Evolutionary conservation across 2,797 vertebrate species (phyloP), one percentile per base, ranked within the genome.

Genomic region (Alectoris magna): DNA sequence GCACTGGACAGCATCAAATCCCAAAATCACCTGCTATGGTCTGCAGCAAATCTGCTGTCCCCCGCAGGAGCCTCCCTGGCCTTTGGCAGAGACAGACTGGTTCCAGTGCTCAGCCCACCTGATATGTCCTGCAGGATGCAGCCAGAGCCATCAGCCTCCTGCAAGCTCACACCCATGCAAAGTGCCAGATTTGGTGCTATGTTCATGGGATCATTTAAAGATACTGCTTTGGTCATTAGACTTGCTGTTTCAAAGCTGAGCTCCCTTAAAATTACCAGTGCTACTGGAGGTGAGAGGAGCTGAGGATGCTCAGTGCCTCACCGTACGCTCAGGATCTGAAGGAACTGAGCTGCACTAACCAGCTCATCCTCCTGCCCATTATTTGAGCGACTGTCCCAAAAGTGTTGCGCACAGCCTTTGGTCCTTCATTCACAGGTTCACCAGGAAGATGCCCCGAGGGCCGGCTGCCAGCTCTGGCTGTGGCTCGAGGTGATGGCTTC

Each of bases 21-120:
- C 34, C 49, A 55, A 48, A 22, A 79, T 26, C 21, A 69, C 26
- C 51, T 78, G 51, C 59, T 0, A 0, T 43, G 46, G 87, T 69
- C 39, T 34, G 17, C 48, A 31, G 48, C 36, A 36, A 36, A 43
- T 21, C 41, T 43, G 27, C 62, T 31, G 27, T 31, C 29, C 58
- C 27, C 60, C 19, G 12, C 2, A 9, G 41, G 39, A 79, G 38
- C 48, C 39, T 64, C 53, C 27, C 29, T 48, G 64, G 38, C 22
- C 41, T 23, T 55, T 76, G 58, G 19, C 51, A 43, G 0, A 0
- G 63, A 23, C 12, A 9, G n/a, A n/a, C 16, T 0, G 2, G 24
- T 38, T 60, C 74, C 71, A 34, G 56, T 23, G 31, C 51, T 78
- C n/a, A 29, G 36, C 44, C 44, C 0, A 0, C 2, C 3, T 1